Conservation (phyloP, 2,888 invertebrate species). For the Lordiphosa fenestrarum region DNA sequence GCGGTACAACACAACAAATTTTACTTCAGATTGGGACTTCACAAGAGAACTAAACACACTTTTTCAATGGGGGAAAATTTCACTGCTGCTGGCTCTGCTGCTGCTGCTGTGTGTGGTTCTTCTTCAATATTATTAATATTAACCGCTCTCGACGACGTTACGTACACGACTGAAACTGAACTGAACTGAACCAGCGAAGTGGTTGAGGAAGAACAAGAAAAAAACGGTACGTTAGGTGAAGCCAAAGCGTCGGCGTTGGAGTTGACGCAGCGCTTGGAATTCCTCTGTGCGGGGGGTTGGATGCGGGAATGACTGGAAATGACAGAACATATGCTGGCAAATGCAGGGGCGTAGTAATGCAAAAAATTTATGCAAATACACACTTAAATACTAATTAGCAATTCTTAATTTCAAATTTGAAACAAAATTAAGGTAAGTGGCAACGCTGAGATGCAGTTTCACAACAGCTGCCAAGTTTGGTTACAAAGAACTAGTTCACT, state of each 20-base stretch:
- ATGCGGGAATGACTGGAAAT: slow-evolving; percentile 16
- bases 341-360: slow-evolving; percentile 25
- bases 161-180: slow-evolving; percentile 75
- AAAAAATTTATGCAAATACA: not conserved
- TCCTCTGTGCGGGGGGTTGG: slow-evolving; percentile 35
- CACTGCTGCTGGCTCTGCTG: slow-evolving; percentile 38
- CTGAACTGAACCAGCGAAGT: slow-evolving; percentile 30
- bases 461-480: too few relatives aligned
- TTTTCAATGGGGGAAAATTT: slow-evolving; percentile 34
- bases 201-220: slow-evolving; percentile 33
- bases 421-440: too few relatives aligned
- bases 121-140: slow-evolving; percentile 25
- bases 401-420: too few relatives aligned
- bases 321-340: slow-evolving; percentile 29
- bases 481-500: too few relatives aligned
- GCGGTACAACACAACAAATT: slow-evolving; percentile 42
- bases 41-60: slow-evolving; percentile 38
- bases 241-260: slow-evolving; percentile 68
- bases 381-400: too few relatives aligned
- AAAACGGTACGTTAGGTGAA: slow-evolving; percentile 42
- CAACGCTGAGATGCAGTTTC: too few relatives aligned
- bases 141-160: slow-evolving; percentile 74
- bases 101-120: slow-evolving; percentile 16
- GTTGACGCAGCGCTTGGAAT: slow-evolving; percentile 71
- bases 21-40: slow-evolving; percentile 45